Conservation (phyloP, 2,888 invertebrate species). For the Parasteatoda lunata region DNA sequence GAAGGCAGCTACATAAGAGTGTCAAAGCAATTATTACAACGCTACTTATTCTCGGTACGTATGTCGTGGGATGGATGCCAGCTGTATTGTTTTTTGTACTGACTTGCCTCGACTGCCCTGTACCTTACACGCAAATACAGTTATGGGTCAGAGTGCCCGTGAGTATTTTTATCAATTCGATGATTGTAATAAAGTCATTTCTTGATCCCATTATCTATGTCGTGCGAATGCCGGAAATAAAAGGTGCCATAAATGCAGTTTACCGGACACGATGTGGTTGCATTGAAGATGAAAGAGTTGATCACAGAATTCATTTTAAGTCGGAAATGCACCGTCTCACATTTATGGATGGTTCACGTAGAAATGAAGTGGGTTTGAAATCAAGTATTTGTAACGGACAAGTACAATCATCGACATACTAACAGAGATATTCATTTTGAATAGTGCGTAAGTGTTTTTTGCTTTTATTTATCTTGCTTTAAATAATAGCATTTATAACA, state of each 20-base stretch:
- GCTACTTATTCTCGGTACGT: conserved; percentile 78
- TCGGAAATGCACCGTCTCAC: conserved; percentile 56
- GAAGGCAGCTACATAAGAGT: conserved; percentile 72
- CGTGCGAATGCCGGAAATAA: conserved; percentile 81
- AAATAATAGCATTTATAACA: too few species aligned
- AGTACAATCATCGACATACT: not conserved
- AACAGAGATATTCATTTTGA: not conserved
- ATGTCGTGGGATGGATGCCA: conserved; percentile 80
- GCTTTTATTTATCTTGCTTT: too few species aligned
- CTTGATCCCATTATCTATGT: conserved; percentile 82
- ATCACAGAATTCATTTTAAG: conserved; percentile 31
- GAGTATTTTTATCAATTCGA: conserved; percentile 76
- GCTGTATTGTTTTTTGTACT: conserved; percentile 78
- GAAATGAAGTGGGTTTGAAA: conserved; percentile 11
- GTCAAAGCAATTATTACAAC: conserved; percentile 80
- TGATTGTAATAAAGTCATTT: conserved; percentile 80
- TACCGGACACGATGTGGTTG: conserved; percentile 53
- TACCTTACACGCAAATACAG: conserved; percentile 71
- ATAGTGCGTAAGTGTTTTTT: too few species aligned
- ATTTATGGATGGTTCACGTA: conserved; percentile 15
- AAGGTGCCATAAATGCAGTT: conserved; percentile 72
- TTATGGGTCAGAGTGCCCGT: conserved; percentile 63
- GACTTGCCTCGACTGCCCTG: conserved; percentile 77
- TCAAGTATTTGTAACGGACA: conserved; percentile 38
- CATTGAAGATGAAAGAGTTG: conserved; percentile 18